Percentiles rank a stretch among this genome's conserved stretches.
Evolutionary conservation across 2,113 vertebrate species (phyloP).

Genomic region (Erythrocercus mccallii): DNA sequence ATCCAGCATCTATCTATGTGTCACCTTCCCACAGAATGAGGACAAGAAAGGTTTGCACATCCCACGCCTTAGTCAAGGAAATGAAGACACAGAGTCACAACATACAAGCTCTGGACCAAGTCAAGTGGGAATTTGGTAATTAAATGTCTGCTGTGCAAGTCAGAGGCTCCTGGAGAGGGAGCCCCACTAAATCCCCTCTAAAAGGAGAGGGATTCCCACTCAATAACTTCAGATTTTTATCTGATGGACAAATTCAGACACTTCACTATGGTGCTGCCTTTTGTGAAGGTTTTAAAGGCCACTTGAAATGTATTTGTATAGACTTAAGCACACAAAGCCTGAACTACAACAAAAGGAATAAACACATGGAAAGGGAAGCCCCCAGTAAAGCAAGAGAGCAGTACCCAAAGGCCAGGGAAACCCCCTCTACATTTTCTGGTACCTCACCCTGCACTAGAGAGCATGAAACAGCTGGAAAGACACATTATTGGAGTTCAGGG

Average conservation of each 20-base stretch:
- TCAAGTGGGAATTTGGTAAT: not conserved
- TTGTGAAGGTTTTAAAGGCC: not conserved
- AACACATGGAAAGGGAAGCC: not conserved
- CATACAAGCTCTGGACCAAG: not conserved
- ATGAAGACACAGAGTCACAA: not conserved
- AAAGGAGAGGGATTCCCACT: not conserved
- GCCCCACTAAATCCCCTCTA: not conserved
- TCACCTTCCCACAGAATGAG: not conserved
- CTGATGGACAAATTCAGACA: not conserved
- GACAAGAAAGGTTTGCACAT: not conserved
- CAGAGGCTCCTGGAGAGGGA: not conserved
- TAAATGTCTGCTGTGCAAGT: not conserved
- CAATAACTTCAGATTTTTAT: not conserved
- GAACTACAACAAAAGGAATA: not conserved
- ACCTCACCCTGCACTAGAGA: not conserved
- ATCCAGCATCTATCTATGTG: accelerated
- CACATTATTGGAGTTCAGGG: not conserved
- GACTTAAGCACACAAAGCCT: not conserved
- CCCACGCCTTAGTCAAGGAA: not conserved
- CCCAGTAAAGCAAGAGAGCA: not conserved
- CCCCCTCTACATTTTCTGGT: not conserved
- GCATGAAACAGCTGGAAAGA: not conserved
- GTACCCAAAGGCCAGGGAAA: not conserved
- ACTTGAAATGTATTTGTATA: not conserved
- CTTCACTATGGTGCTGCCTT: not conserved